Evolutionary conservation across 2,888 invertebrate genomes (phyloP).

Genomic region (Thysanoteuthis rhombus): DNA sequence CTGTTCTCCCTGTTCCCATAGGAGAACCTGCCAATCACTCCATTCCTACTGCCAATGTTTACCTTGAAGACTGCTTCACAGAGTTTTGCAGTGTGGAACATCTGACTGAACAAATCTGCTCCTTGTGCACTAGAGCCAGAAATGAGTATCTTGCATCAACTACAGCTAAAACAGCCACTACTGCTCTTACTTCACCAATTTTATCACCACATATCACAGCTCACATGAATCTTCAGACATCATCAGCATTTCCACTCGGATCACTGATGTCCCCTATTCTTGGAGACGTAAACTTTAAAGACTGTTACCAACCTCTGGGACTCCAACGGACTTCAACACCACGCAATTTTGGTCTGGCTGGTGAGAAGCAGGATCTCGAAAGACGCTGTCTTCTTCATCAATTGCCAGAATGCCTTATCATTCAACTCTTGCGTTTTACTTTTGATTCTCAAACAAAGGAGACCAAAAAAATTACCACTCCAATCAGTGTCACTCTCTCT

Average conservation of each 20-base stretch:
- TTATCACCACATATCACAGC: background rate
- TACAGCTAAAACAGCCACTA: background rate
- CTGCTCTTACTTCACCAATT: conserved; percentile 18
- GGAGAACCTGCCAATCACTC: conserved; percentile 52
- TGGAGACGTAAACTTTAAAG: conserved; percentile 18
- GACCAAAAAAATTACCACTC: conserved; percentile 55
- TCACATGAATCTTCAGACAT: background rate
- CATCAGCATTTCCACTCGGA: background rate
- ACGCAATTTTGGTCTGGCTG: conserved; percentile 23
- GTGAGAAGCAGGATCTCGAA: conserved; percentile 49
- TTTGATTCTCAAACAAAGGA: conserved; percentile 51
- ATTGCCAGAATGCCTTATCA: conserved; percentile 63
- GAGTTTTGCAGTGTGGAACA: conserved; percentile 62
- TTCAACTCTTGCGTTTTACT: conserved; percentile 63
- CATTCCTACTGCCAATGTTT: conserved; percentile 48
- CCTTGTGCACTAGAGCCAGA: conserved; percentile 43
- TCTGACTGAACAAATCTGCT: conserved; percentile 51
- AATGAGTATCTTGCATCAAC: background rate
- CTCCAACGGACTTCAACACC: conserved; percentile 63
- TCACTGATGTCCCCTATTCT: conserved; percentile 55
- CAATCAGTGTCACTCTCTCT: conserved; percentile 57
- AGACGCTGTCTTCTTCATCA: conserved; percentile 61
- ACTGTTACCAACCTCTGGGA: conserved; percentile 41
- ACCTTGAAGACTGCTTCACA: conserved; percentile 62
- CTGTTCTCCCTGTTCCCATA: conserved; percentile 63